phyloP scores from a whole-genome alignment of 2,888 invertebrate genomes.

The Conomelus anceps region DNA sequence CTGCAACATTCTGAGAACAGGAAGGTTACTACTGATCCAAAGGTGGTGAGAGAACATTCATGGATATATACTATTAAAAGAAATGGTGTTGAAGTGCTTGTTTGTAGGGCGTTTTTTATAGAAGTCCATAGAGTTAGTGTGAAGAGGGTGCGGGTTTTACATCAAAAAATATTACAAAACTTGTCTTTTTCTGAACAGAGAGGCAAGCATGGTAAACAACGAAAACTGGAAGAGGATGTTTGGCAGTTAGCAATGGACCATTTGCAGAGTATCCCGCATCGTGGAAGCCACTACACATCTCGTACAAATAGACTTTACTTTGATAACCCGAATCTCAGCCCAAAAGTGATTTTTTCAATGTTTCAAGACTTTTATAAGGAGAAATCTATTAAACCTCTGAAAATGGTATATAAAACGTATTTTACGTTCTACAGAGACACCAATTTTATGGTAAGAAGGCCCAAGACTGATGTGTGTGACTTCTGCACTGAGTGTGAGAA shows the following conservation, averaged over 20 bases:
- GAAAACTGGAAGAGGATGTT: conserved; percentile 16
- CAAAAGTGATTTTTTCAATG: conserved; percentile 13
- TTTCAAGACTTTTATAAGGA: conserved; percentile 19
- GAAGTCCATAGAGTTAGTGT: background rate
- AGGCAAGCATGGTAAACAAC: conserved; percentile 23
- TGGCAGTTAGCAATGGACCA: conserved; percentile 19
- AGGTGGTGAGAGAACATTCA: background rate
- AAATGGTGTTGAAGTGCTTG: background rate
- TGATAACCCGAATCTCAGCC: conserved; percentile 15
- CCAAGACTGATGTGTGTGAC: conserved; percentile 31
- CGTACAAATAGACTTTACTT: conserved; percentile 19
- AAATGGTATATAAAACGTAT: conserved; percentile 26
- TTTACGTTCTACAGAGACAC: conserved; percentile 27
- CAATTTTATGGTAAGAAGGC: conserved; percentile 21
- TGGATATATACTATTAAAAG: conserved; percentile 8
- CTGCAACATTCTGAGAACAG: background rate
- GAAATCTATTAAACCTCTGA: conserved; percentile 16
- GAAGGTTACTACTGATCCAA: conserved; percentile 10
- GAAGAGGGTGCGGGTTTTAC: conserved; percentile 6
- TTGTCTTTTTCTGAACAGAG: conserved; percentile 2
- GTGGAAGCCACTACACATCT: conserved; percentile 12
- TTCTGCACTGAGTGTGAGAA: conserved; percentile 25
- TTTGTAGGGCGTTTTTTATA: conserved; percentile 15
- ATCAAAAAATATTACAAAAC: conserved; percentile 12
- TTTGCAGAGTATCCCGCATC: conserved; percentile 20